Evolutionary conservation across 35 echinoderm and acorn worm genomes (phyloP), one percentile per base, ranked within the genome.

Genomic region (Lytechinus pictus): DNA sequence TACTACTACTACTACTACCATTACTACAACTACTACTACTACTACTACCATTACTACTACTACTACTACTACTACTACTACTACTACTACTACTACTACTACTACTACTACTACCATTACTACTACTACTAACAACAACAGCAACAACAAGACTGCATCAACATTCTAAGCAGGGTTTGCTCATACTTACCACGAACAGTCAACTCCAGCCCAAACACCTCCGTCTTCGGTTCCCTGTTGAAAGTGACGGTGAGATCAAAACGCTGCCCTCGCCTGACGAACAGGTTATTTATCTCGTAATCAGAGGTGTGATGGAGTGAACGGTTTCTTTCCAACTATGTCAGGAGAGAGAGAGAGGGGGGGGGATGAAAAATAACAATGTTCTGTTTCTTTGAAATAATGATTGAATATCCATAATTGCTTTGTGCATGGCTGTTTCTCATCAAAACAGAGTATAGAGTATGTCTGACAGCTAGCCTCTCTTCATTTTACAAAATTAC

Each of bases 221-320:
- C 86, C 0, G 87, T 86, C 79, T 89, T 55, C 9, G 87, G 66
- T 9, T 10, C 53, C 53, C 54, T 51, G 54, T 95, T 87, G 87
- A 95, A 95, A 0, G 53, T 88, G 9, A 95, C 95, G 7, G 54
- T 86, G 28, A 95, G 90, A 54, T 95, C 61, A 54, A 95, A 95
- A 44, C 33, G 8, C 52, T 95, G 95, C 11, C 95, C 95, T 24
- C 95, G 79, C 12, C 95, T 52, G 28, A 95, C 86, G 21, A 95
- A 55, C 53, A 95, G 54, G 14, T 95, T 56, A 10, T 86, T 89
- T 10, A 56, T 27, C 86, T 95, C 95, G 56, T 95, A 95, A 4
- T 95, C 95, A 28, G 95, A 54, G 87, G 95, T 95, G 95, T 95
- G 95, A 55, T 95, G 95, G 6, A 5, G 4, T 27, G 16, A 7